Conservation (phyloP, 2,113 vertebrate species). For the Engraulis encrasicolus region DNA sequence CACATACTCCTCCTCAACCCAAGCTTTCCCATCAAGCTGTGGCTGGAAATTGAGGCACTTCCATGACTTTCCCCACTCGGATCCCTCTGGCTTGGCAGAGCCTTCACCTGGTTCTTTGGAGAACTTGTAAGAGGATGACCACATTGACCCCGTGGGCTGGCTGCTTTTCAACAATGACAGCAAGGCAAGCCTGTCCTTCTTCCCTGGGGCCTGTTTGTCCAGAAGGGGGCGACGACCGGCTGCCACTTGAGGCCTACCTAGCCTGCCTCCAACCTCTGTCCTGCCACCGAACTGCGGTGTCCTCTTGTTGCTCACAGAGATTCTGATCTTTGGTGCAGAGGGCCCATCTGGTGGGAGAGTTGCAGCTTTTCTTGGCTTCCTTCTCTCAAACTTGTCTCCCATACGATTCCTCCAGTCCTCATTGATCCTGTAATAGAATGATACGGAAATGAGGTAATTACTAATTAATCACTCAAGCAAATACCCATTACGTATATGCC, state of each 20-base stretch:
- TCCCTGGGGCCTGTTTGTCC: constrained; percentile 38
- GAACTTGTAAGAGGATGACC: constrained; percentile 64
- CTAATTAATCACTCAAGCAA: too few relatives aligned
- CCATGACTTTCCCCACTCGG: constrained; percentile 63
- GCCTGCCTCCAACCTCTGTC: background rate
- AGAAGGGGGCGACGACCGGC: constrained; percentile 11
- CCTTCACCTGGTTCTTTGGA: constrained; percentile 53
- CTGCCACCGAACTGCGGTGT: constrained; percentile 3
- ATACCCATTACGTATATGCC: background rate
- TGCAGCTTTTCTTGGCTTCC: constrained; percentile 47
- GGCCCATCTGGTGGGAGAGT: background rate
- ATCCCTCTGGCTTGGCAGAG: background rate
- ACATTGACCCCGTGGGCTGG: constrained; percentile 54
- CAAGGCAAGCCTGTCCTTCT: constrained; percentile 33
- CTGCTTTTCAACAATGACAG: constrained; percentile 49
- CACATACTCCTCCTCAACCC: constrained; percentile 47
- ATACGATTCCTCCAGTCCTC: constrained; percentile 58
- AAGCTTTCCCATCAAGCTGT: constrained; percentile 45
- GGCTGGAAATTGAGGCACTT: constrained; percentile 60
- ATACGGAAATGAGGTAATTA: background rate
- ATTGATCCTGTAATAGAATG: constrained; percentile 57
- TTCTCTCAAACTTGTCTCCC: constrained; percentile 21
- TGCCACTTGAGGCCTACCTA: constrained; percentile 31
- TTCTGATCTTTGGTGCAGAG: background rate
- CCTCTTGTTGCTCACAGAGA: background rate